These are phyloP conservation scores for Drosophila borborema DNA, from an alignment of 2,888 invertebrate species.

Conservation along the genomic window DNA sequence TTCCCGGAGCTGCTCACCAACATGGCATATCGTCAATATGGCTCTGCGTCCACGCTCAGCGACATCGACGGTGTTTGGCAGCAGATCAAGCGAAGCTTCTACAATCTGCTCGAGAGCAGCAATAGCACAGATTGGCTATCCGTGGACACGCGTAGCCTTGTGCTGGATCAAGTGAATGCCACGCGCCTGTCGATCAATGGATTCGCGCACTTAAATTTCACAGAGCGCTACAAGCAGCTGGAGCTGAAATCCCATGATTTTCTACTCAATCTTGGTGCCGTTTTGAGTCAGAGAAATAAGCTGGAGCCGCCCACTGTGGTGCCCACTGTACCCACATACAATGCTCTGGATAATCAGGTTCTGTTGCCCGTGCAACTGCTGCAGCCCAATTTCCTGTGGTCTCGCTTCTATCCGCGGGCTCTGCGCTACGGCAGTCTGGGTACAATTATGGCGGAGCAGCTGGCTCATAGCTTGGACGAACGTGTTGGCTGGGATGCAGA, in stretches of 20 bases:
- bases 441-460: constrained; percentile 76
- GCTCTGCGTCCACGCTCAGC: constrained; percentile 51
- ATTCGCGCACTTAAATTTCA: constrained; percentile 64
- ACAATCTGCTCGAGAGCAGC: constrained; percentile 49
- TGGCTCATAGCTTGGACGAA: constrained; percentile 80
- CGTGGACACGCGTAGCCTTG: constrained; percentile 50
- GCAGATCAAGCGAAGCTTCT: constrained; percentile 70
- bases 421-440: constrained; percentile 80
- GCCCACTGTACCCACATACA: constrained; percentile 53
- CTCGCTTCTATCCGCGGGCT: constrained; percentile 78
- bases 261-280: constrained; percentile 64
- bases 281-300: constrained; percentile 46
- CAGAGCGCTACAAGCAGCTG: constrained; percentile 53
- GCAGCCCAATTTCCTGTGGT: constrained; percentile 82
- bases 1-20: constrained; percentile 79
- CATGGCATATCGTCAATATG: constrained; percentile 68
- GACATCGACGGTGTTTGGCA: constrained; percentile 79
- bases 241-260: constrained; percentile 56
- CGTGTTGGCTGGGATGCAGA: constrained; percentile 72
- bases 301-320: constrained; percentile 14
- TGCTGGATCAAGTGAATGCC: constrained; percentile 68
- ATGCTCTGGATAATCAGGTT: constrained; percentile 65
- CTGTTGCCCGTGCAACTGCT: constrained; percentile 74
- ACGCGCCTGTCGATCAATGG: constrained; percentile 69
- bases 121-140: constrained; percentile 66